A percentile compares a stretch with the other conserved stretches of the same genome.
phyloP scores from a whole-genome alignment of 2,113 vertebrate genomes.

The Sceloporus tristichus region DNA sequence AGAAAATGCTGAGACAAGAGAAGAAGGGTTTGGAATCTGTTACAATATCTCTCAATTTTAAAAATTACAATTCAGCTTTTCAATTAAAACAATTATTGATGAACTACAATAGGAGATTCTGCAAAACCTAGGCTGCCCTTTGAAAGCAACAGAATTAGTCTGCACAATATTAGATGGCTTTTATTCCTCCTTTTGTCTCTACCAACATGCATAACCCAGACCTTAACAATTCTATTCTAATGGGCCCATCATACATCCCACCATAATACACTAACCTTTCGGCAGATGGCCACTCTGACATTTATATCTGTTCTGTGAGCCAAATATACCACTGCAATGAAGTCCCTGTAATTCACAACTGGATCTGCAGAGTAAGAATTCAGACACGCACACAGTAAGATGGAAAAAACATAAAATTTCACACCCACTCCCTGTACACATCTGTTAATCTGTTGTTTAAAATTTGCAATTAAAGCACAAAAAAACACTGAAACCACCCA shows the following conservation, averaged over 20 bases:
- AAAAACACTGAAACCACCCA: not conserved
- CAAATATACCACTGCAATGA: slow-evolving; percentile 92
- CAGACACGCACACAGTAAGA: slow-evolving; percentile 18
- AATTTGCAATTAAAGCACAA: not conserved
- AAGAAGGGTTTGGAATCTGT: too few relatives aligned
- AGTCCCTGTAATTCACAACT: slow-evolving; percentile 92
- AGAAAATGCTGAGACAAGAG: too few relatives aligned
- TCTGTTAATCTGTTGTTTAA: not conserved
- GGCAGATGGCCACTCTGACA: slow-evolving; percentile 90
- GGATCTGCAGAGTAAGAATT: slow-evolving; percentile 80
- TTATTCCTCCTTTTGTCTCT: too few relatives aligned
- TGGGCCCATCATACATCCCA: not conserved
- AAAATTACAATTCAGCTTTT: too few relatives aligned
- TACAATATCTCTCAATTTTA: too few relatives aligned
- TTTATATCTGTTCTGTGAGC: slow-evolving; percentile 86
- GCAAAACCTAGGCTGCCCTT: too few relatives aligned
- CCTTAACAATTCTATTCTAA: not conserved
- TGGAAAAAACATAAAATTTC: slow-evolving; percentile 1
- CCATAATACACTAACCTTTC: slow-evolving; percentile 85
- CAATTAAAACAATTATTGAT: too few relatives aligned
- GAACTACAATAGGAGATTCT: too few relatives aligned
- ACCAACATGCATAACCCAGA: not conserved
- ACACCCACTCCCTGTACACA: not conserved
- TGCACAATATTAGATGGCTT: too few relatives aligned
- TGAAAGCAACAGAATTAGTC: too few relatives aligned